Conservation (phyloP, 2,113 vertebrate species). For the Eubucco bourcierii region DNA sequence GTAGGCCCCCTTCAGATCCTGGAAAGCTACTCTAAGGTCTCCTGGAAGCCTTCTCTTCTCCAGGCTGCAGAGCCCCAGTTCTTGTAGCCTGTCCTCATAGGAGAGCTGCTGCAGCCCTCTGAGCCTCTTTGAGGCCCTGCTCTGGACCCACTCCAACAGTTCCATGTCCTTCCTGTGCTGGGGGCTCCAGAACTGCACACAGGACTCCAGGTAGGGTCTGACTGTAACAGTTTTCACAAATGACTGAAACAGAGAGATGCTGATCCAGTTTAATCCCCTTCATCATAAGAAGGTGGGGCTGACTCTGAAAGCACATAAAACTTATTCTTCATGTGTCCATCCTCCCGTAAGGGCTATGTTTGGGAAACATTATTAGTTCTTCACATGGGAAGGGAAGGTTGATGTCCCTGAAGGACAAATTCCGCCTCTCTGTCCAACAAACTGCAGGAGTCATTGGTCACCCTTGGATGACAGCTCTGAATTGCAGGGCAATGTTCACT, state of each 20-base stretch:
- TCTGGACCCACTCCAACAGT: no score
- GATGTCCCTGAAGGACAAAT: constrained; percentile 51
- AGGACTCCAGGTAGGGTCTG: background rate
- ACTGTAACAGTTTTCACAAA: background rate
- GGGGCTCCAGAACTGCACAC: no score
- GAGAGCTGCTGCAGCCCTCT: no score
- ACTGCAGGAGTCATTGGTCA: constrained; percentile 52
- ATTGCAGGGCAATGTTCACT: constrained; percentile 43
- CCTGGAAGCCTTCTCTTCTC: no score
- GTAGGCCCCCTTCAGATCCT: no score
- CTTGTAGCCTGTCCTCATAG: no score
- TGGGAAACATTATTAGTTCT: background rate
- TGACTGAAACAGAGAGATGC: background rate
- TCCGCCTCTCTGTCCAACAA: background rate
- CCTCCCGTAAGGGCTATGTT: background rate
- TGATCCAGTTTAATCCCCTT: background rate
- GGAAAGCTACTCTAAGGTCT: no score
- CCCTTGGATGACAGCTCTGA: constrained; percentile 42
- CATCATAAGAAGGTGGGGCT: background rate
- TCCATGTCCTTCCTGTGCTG: no score
- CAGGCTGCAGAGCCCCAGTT: no score
- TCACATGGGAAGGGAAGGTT: constrained; percentile 20
- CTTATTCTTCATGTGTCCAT: background rate
- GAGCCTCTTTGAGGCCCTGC: no score
- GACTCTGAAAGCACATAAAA: background rate